phyloP scores from a whole-genome alignment of 92 coral and sea anemone genomes.

The Epizoanthus ramosus region DNA sequence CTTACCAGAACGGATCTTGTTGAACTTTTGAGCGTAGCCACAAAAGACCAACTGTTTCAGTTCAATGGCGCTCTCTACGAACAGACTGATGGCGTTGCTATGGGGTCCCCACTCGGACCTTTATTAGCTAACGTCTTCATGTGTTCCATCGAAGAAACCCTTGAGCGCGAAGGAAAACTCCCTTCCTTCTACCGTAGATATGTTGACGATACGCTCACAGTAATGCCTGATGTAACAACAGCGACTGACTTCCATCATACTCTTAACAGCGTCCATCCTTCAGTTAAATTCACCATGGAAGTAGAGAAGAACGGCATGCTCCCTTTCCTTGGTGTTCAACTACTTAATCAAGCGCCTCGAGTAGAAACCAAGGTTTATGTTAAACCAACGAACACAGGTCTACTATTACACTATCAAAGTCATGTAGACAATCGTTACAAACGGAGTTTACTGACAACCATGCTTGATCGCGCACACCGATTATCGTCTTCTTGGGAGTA shows the following conservation, averaged over 20 bases:
- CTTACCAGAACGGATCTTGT: conserved; percentile 24
- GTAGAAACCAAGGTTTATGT: conserved; percentile 23
- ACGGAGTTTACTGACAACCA: conserved; percentile 34
- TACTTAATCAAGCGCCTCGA: conserved; percentile 18
- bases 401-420: conserved; percentile 45
- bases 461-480: conserved; percentile 42
- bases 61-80: conserved; percentile 29
- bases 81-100: conserved; percentile 31
- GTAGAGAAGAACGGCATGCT: conserved; percentile 13
- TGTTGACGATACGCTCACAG: conserved; percentile 48
- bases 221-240: too few relatives aligned
- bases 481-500: conserved; percentile 1
- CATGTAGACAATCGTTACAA: conserved; percentile 38
- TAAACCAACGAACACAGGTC: conserved; percentile 41
- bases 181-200: conserved; percentile 44
- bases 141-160: conserved; percentile 46
- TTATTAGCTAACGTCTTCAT: conserved; percentile 39
- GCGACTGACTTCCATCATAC: too few relatives aligned
- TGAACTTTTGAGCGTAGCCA: conserved; percentile 25
- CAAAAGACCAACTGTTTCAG: conserved; percentile 33
- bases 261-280: too few relatives aligned
- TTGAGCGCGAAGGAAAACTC: conserved; percentile 45
- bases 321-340: conserved; percentile 2
- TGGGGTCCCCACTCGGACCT: conserved; percentile 42
- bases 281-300: conserved; percentile 49